Base-by-base conservation (phyloP, 2,797 vertebrate species). In the Fistularia commersonii region DNA sequence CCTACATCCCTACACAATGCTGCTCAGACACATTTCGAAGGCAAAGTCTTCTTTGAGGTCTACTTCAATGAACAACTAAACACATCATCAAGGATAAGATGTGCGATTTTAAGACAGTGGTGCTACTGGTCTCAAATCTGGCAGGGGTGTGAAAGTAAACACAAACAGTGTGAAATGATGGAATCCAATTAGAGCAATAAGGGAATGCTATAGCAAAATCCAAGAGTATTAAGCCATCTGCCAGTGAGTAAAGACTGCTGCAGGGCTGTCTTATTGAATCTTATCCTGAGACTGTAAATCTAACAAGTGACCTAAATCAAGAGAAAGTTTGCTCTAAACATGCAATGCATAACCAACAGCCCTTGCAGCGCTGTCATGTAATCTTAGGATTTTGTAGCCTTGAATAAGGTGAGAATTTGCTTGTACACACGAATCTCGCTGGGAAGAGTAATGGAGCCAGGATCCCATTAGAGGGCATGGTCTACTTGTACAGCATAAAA, bases 261-360 rank as follows among this genome's bases (percentile, higher is more conserved):
- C 64, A 41, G 74, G 82, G 73, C 73, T 84, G 76, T 83, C 74
- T 81, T 73, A 85, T 80, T 82, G 74, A 83, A 84, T 87, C 72
- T 66, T 66, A 80, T 77, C 75, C 65, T 66, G 55, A 56, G 59
- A 74, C 66, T 76, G 67, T 56, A 71, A 78, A 77, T 77, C 68
- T 76, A 66, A 54, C 42, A 51, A 76, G 60, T 84, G 85, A 85
- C 83, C 79, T 69, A 80, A 83, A 86, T 86, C 74, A 64, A 57
- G 66, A 31, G 51, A 80, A 85, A 84, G 71, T 83, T 84, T 57
- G 12, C n/a, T 3, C 44, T 53, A 52, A 73, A 77, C 71, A 79
- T 62, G 60, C 41, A 39, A 57, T 23, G 50, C 32, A 57, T 69
- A 75, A 71, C 46, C 62, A 69, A 61, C 57, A 15, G 49, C 52